A percentile compares a stretch with the other conserved stretches of the same genome.
Conservation (phyloP, 2,797 vertebrate genomes). For the Pristis pectinata region DNA sequence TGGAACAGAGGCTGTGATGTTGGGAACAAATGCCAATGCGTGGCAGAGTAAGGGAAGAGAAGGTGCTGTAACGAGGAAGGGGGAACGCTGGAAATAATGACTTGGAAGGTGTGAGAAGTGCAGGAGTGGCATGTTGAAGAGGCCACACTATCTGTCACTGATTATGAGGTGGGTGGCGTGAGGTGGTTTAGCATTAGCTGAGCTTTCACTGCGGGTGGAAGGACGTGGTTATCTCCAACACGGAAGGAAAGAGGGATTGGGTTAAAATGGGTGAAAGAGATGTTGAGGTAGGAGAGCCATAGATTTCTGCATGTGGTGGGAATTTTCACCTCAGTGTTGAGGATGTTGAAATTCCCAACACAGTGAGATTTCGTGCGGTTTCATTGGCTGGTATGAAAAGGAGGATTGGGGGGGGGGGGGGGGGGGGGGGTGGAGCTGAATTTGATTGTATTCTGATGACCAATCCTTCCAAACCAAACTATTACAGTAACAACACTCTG, state of each 20-base stretch:
- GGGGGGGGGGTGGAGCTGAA: background rate
- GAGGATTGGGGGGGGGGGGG: too few relatives aligned
- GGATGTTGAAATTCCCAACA: background rate
- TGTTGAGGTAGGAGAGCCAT: background rate
- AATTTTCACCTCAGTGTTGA: too few relatives aligned
- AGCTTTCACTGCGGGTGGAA: background rate
- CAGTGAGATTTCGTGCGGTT: background rate
- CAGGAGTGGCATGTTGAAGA: background rate
- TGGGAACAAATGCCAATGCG: background rate
- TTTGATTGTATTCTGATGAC: conserved; percentile 3
- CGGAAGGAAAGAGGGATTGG: background rate
- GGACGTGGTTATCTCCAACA: background rate
- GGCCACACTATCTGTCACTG: background rate
- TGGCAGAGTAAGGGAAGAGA: background rate
- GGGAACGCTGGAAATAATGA: background rate
- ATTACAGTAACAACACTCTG: background rate
- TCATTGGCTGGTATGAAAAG: background rate
- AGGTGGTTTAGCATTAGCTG: background rate
- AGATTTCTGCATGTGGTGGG: background rate
- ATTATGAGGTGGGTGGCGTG: background rate
- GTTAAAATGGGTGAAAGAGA: background rate
- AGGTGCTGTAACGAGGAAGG: background rate
- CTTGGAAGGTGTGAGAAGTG: background rate
- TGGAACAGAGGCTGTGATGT: background rate
- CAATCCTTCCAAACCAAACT: background rate